A percentile compares a stretch with the other conserved stretches of the same genome.
These are phyloP conservation scores for Uria aalge DNA, from an alignment of 2,113 vertebrate species.

Conservation along the genomic window DNA sequence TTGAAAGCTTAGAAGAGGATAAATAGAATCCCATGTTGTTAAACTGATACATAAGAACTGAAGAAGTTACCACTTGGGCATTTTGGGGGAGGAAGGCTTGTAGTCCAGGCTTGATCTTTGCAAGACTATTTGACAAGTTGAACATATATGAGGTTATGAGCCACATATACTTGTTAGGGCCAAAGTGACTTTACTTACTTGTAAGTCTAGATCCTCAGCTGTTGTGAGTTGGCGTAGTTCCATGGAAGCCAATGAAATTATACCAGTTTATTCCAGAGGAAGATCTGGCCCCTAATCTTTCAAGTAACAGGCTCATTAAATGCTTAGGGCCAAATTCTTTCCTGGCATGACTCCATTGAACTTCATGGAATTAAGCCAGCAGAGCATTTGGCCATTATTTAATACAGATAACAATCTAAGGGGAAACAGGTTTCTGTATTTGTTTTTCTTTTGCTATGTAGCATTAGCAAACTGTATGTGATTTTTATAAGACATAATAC, in stretches of 20 bases:
- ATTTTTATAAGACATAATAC: not conserved
- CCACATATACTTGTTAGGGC: not conserved
- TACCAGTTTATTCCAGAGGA: not conserved
- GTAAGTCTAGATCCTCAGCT: not conserved
- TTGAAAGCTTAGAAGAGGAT: not conserved
- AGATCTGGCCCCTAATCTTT: slow-evolving; percentile 29
- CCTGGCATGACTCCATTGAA: slow-evolving; percentile 1
- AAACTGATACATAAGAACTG: not conserved
- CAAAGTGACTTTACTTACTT: slow-evolving; percentile 18
- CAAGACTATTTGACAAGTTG: not conserved
- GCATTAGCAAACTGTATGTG: not conserved
- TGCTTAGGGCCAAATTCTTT: slow-evolving; percentile 38
- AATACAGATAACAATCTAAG: slow-evolving; percentile 27
- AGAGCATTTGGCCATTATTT: slow-evolving; percentile 52
- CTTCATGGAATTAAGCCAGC: slow-evolving; percentile 32
- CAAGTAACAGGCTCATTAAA: slow-evolving; percentile 42
- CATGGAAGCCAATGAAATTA: slow-evolving; percentile 14
- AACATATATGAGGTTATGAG: not conserved
- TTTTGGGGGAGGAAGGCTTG: not conserved
- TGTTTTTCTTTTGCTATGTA: slow-evolving; percentile 15
- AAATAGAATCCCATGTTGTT: not conserved
- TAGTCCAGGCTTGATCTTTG: not conserved
- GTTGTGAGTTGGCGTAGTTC: not conserved
- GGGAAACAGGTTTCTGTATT: slow-evolving; percentile 26
- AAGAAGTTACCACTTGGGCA: not conserved